Base-by-base conservation (phyloP, 2,797 vertebrate genomes). In the Acipenser ruthenus region DNA sequence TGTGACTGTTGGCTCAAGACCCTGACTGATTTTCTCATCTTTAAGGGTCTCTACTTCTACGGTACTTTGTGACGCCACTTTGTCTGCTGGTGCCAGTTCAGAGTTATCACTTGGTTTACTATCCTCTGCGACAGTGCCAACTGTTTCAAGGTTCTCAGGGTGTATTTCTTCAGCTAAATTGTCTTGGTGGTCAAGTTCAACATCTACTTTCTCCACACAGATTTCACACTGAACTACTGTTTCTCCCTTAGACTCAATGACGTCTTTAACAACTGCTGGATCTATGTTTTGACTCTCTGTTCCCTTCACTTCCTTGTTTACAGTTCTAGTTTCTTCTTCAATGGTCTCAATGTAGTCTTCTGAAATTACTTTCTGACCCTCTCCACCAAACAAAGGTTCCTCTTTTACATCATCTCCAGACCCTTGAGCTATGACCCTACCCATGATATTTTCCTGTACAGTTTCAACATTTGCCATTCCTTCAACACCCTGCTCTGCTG, bases 361-460 rank as follows among this genome's bases (percentile, higher is more conserved):
- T 13, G 37, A 48, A 13, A 48, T 12, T 10, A 78, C 74, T 6
- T 75, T 74, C 11, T 55, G 52, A 67, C 52, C 9, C 49, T 37
- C 10, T 61, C 64, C 13, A 50, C 52, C 9, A 8, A 37, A 51
- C 56, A 15, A 10, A 55, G 15, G 51, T 53, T 52, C 23, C 56
- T 58, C 23, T 62, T 68, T 62, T 49, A 49, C 60, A 23, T 15
- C 4, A 62, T 18, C 50, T 55, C 50, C 59, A 51, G 49, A 23
- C 23, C 2, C 8, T n/a, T 62, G 49, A 12, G 49, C 6, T n/a
- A 48, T 53, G 55, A 52, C 49, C 12, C 63, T 63, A 37, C 60
- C 49, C 60, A 15, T 10, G 12, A 10, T 50, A 8, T 65, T 53
- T 52, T 8, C 13, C 10, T 3, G n/a, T 50, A n/a, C 48, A 49